Conservation (phyloP, 1,140 invertebrate genomes). For the Luehdorfia chinensis region DNA sequence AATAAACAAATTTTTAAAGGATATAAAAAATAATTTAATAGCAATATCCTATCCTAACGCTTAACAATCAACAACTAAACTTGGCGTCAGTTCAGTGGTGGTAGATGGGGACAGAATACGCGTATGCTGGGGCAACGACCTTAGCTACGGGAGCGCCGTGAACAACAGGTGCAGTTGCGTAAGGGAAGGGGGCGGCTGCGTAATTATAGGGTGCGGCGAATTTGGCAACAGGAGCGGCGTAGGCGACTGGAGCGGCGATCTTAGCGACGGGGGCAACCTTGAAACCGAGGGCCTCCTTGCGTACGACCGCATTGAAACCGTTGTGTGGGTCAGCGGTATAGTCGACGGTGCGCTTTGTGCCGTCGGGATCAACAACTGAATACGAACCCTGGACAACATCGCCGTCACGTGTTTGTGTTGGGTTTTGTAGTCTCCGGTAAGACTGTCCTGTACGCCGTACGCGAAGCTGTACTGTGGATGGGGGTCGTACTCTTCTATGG, state of each 20-base stretch:
- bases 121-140: constrained; percentile 26
- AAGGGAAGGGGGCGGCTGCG: too few species aligned
- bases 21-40: too few species aligned
- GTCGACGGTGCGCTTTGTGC: constrained; percentile 80
- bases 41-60: too few species aligned
- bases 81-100: constrained; percentile 60
- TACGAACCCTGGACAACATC: constrained; percentile 80
- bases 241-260: constrained; percentile 29
- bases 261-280: constrained; percentile 40
- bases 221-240: constrained; percentile 41
- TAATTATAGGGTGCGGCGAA: constrained; percentile 31
- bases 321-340: constrained; percentile 78
- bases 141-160: constrained; percentile 36
- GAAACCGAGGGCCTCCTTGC: constrained; percentile 44
- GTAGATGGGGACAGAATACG: constrained; percentile 41
- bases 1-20: too few species aligned
- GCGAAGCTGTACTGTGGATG: constrained; percentile 80
- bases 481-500: constrained; percentile 61
- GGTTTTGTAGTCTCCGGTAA: constrained; percentile 82
- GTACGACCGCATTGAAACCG: constrained; percentile 76
- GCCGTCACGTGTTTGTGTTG: constrained; percentile 80
- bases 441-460: constrained; percentile 81
- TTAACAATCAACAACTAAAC: too few species aligned
- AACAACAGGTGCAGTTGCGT: constrained; percentile 29
- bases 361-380: constrained; percentile 81